Evolutionary conservation across 2,113 vertebrate genomes (phyloP).

Genomic region (Pampusana beccarii): DNA sequence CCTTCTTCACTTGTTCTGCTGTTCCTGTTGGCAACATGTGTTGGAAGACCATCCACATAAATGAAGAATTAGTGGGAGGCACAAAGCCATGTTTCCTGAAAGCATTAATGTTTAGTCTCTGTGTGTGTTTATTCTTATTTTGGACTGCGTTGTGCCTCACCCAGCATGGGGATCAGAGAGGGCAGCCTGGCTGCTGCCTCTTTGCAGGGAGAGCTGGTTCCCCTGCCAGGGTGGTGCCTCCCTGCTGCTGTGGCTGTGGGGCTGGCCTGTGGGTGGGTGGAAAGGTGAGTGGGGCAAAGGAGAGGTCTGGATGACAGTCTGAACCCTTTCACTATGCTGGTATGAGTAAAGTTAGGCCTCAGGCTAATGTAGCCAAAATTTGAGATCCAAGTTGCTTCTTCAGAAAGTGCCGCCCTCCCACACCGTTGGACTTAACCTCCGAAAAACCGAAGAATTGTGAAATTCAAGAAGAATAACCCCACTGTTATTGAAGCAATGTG

Average conservation of each 20-base stretch:
- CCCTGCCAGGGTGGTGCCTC: not conserved
- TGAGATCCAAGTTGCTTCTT: not conserved
- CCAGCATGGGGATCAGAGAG: not conserved
- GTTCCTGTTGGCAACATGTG: not conserved
- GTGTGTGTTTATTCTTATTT: not conserved
- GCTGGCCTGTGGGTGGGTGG: not conserved
- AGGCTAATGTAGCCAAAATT: not conserved
- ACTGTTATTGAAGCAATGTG: not conserved
- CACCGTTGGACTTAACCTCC: not conserved
- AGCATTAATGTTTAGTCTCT: not conserved
- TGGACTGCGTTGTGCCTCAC: not conserved
- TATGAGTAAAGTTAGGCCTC: fast-evolving
- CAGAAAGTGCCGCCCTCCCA: not conserved
- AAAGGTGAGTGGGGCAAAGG: not conserved
- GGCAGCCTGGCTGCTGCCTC: not conserved
- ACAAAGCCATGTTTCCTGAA: not conserved
- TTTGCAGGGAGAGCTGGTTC: not conserved
- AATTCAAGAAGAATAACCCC: not conserved
- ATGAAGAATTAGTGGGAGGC: not conserved
- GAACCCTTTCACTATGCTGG: not conserved
- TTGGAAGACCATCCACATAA: not conserved
- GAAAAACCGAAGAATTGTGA: not conserved
- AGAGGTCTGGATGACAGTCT: not conserved
- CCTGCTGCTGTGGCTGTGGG: not conserved
- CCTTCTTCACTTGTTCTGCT: not conserved